phyloP scores from a whole-genome alignment of 1,140 invertebrate species.

The Macrosteles quadrilineatus region DNA sequence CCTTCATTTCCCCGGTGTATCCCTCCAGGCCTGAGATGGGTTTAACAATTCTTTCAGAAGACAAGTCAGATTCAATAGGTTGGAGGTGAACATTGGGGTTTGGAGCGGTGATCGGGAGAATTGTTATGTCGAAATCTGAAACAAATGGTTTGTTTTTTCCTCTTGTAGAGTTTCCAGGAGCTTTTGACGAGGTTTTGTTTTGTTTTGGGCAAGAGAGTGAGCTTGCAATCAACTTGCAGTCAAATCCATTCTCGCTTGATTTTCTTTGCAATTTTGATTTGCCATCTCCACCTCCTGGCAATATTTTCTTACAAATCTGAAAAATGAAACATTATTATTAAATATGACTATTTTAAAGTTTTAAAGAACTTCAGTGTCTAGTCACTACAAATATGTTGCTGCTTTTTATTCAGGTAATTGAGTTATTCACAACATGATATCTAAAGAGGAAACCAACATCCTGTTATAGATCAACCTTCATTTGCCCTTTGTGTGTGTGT shows the following conservation, averaged over 20 bases:
- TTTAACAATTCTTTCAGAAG: conserved; percentile 47
- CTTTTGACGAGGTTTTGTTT: background rate
- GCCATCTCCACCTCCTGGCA: background rate
- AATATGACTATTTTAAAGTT: no score
- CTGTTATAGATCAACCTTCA: no score
- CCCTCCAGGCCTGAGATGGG: conserved; percentile 51
- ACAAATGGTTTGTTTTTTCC: background rate
- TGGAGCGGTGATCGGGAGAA: conserved; percentile 7
- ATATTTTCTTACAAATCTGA: conserved; percentile 2
- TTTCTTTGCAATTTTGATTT: background rate
- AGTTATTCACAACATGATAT: no score
- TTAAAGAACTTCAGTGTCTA: no score
- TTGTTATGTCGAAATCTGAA: conserved; percentile 8
- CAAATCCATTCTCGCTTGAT: background rate
- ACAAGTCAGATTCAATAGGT: conserved; percentile 26
- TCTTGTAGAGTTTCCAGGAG: background rate
- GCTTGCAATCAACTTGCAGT: background rate
- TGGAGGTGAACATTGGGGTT: background rate
- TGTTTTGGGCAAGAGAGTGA: conserved; percentile 19
- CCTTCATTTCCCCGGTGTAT: conserved; percentile 52
- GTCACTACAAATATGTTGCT: no score
- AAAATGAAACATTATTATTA: no score
- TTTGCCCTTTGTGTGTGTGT: no score
- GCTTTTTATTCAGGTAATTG: no score
- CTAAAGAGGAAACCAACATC: no score